Evolutionary conservation across 35 echinoderm and acorn worm genomes (phyloP).

Genomic region (Hemicentrotus pulcherrimus): DNA sequence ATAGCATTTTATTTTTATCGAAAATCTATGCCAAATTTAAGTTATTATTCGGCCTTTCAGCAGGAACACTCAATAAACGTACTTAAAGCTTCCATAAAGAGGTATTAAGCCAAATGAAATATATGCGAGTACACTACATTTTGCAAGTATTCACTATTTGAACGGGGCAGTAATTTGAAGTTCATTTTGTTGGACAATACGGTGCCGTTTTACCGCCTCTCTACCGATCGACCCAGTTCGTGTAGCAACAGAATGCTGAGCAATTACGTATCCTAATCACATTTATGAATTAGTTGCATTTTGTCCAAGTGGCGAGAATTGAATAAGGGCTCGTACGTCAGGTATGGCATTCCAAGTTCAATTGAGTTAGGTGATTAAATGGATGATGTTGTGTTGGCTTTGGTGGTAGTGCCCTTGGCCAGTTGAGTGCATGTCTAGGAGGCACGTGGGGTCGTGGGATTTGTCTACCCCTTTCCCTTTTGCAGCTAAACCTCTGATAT

Average conservation of each 20-base stretch:
- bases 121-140: not conserved
- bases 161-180: not conserved
- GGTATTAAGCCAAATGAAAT: too few species aligned
- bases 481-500: too few species aligned
- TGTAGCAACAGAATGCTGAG: not conserved
- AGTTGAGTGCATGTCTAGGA: not conserved
- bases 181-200: not conserved
- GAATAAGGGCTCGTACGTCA: not conserved
- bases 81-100: too few species aligned
- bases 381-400: not conserved
- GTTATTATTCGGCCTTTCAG: too few species aligned
- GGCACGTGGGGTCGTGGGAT: too few species aligned
- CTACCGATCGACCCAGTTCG: conserved; percentile 8
- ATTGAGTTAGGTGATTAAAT: not conserved
- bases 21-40: too few species aligned
- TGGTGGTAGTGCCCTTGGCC: not conserved
- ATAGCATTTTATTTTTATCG: too few species aligned
- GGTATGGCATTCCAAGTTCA: conserved; percentile 10
- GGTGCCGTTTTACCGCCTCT: not conserved
- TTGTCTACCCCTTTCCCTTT: too few species aligned
- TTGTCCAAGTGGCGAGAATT: conserved; percentile 16
- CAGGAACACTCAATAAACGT: too few species aligned
- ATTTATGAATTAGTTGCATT: conserved; percentile 20
- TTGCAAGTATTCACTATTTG: not conserved
- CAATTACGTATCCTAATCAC: conserved; percentile 1